These are phyloP conservation scores for Anabas testudineus DNA, from an alignment of 2,797 vertebrate genomes.

Conservation along the genomic window DNA sequence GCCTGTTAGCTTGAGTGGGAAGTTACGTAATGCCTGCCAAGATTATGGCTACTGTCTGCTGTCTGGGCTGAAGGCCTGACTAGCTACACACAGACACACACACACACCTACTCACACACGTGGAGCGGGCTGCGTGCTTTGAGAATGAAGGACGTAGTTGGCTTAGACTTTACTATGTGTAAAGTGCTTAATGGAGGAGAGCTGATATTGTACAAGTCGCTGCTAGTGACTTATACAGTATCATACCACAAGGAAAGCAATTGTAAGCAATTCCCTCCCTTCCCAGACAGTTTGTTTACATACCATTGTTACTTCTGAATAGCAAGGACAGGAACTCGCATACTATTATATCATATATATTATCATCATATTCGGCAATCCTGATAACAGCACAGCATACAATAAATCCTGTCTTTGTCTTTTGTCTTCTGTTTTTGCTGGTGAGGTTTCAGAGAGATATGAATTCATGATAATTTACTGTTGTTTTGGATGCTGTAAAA, in stretches of 20 bases:
- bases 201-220: constrained; percentile 40
- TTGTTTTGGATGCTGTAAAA: neutral
- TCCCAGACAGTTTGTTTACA: constrained; percentile 5
- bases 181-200: constrained; percentile 24
- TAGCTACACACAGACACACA: constrained; percentile 6
- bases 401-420: constrained; percentile 11
- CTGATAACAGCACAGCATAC: neutral
- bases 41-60: constrained; percentile 59
- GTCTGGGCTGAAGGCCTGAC: constrained; percentile 32
- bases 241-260: constrained; percentile 12
- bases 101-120: constrained; percentile 21
- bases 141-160: constrained; percentile 35
- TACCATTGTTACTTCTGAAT: neutral
- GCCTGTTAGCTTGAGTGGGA: constrained; percentile 65
- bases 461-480: constrained; percentile 12
- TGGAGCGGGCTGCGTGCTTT: constrained; percentile 12
- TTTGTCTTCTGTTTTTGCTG: constrained; percentile 1
- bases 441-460: neutral
- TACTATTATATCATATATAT: neutral
- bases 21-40: constrained; percentile 63
- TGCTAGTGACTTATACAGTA: constrained; percentile 31
- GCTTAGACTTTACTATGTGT: constrained; percentile 42
- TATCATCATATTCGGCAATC: neutral
- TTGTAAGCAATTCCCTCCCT: constrained; percentile 2
- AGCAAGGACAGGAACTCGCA: neutral